These are phyloP conservation scores for Buteo buteo DNA, from an alignment of 2,113 vertebrate genomes.

Conservation along the genomic window DNA sequence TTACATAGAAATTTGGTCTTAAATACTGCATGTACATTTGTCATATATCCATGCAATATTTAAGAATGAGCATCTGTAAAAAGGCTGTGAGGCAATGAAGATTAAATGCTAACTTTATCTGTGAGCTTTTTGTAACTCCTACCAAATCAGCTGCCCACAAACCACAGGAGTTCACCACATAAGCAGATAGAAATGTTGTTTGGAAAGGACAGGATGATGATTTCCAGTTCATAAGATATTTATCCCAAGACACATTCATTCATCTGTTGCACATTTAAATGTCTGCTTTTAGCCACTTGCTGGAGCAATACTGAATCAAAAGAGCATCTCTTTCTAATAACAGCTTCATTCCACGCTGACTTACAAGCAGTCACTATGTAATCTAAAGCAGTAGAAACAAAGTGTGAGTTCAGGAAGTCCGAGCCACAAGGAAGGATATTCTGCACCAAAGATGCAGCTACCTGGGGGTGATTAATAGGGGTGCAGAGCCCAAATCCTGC, in stretches of 20 bases:
- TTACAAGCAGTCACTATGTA: slow-evolving; percentile 19
- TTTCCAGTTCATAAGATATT: slow-evolving; percentile 52
- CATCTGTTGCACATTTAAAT: slow-evolving; percentile 58
- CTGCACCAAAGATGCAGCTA: neutral
- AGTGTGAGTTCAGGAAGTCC: slow-evolving; percentile 33
- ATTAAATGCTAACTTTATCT: slow-evolving; percentile 41
- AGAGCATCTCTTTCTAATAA: slow-evolving; percentile 57
- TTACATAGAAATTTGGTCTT: neutral
- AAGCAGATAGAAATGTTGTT: slow-evolving; percentile 52
- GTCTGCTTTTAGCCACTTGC: slow-evolving; percentile 47
- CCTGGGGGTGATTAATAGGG: neutral
- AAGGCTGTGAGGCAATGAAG: neutral
- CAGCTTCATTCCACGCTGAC: neutral
- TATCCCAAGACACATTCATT: slow-evolving; percentile 57
- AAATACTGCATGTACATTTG: neutral
- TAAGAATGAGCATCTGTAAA: neutral
- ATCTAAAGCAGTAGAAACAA: slow-evolving; percentile 58
- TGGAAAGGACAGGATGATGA: slow-evolving; percentile 47
- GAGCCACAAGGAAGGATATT: neutral
- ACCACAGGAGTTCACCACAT: slow-evolving; percentile 53
- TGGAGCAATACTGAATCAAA: slow-evolving; percentile 22
- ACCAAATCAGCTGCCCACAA: slow-evolving; percentile 54
- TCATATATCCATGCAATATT: neutral
- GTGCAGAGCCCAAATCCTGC: neutral
- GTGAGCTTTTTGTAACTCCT: slow-evolving; percentile 3